Evolutionary conservation across 2,113 vertebrate species (phyloP).

Genomic region (Syngnathus typhle): DNA sequence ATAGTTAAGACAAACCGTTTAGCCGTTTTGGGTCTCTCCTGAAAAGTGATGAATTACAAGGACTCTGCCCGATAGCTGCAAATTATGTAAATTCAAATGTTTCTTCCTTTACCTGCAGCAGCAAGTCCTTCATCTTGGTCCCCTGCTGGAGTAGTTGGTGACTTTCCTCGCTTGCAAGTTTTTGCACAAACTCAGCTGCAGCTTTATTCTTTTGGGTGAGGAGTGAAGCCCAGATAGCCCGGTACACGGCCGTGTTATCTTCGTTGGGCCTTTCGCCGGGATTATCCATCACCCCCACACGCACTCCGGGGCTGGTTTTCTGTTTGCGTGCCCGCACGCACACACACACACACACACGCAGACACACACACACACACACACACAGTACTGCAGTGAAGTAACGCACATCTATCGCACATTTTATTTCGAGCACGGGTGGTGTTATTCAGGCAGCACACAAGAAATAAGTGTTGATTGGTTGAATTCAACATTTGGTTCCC

Average conservation of each 20-base stretch:
- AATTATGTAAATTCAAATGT: neutral
- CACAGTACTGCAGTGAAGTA: conserved; percentile 13
- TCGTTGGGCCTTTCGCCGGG: conserved; percentile 79
- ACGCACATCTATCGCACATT: conserved; percentile 31
- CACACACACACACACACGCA: conserved; percentile 7
- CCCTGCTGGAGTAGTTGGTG: conserved; percentile 76
- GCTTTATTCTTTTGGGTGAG: conserved; percentile 81
- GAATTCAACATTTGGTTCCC: neutral
- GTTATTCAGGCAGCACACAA: conserved; percentile 14
- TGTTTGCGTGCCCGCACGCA: conserved; percentile 46
- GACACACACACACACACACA: conserved; percentile 21
- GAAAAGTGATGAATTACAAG: no score
- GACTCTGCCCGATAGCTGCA: no score
- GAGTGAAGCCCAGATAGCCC: conserved; percentile 84
- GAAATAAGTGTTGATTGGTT: conserved; percentile 19
- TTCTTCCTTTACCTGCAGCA: conserved; percentile 72
- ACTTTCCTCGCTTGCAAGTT: conserved; percentile 80
- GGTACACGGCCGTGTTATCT: conserved; percentile 81
- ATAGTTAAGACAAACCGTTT: no score
- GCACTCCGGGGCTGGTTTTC: conserved; percentile 78
- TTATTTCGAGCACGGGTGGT: conserved; percentile 25
- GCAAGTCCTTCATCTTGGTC: conserved; percentile 79
- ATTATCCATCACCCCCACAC: conserved; percentile 87
- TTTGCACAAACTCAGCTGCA: conserved; percentile 76
- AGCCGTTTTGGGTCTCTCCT: no score